phyloP scores from a whole-genome alignment of 53 echinoderm and acorn worm species.

The Holothuria scabra region DNA sequence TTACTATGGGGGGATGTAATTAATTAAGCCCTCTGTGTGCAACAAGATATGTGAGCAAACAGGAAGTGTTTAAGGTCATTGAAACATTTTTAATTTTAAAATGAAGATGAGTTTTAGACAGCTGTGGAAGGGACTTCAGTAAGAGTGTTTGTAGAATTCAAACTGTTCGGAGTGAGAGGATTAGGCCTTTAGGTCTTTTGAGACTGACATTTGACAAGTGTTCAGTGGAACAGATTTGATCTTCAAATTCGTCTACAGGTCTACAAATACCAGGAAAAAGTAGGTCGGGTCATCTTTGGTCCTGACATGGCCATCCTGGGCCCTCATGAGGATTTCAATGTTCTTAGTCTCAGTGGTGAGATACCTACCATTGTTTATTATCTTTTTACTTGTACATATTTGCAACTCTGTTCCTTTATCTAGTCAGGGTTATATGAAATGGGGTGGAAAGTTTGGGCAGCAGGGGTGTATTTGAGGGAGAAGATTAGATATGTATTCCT shows the following conservation, averaged over 20 bases:
- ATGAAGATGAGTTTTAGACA: too few species aligned
- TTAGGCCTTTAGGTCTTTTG: neutral
- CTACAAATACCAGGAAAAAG: conserved; percentile 90
- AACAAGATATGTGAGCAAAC: too few species aligned
- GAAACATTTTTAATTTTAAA: too few species aligned
- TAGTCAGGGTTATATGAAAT: neutral
- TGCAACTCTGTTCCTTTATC: neutral
- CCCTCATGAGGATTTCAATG: conserved; percentile 97
- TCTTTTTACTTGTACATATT: neutral
- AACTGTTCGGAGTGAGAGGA: too few species aligned
- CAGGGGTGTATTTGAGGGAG: neutral
- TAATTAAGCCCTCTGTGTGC: too few species aligned
- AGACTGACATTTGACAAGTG: neutral
- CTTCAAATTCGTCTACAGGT: conserved; percentile 56
- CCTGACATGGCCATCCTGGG: conserved; percentile 96
- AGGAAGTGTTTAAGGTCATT: too few species aligned
- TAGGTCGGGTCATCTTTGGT: conserved; percentile 89
- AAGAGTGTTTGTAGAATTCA: too few species aligned
- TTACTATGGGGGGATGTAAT: too few species aligned
- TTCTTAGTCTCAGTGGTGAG: conserved; percentile 94
- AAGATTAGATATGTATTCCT: too few species aligned
- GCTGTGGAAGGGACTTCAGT: too few species aligned
- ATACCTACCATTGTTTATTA: too few species aligned
- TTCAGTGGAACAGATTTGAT: neutral
- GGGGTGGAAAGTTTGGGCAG: neutral